These are phyloP conservation scores for Plecotus auritus DNA, from an alignment of 2,113 vertebrate genomes.

Conservation along the genomic window DNA sequence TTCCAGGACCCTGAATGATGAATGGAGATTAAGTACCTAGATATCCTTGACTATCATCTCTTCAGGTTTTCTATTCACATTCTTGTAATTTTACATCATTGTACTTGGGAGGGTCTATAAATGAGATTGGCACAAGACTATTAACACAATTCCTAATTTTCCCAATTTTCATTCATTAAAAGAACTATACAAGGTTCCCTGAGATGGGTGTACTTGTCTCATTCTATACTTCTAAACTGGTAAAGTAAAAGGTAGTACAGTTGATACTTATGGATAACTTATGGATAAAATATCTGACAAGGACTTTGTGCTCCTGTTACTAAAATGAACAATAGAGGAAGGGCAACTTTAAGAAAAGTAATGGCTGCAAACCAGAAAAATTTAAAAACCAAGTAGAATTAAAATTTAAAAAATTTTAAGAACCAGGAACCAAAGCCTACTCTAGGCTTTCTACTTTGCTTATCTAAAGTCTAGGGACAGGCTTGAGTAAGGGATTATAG, in stretches of 20 bases:
- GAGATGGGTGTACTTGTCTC: background rate
- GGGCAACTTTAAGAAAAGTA: background rate
- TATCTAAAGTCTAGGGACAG: background rate
- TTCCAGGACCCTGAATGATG: background rate
- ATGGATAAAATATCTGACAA: slow-evolving; percentile 16
- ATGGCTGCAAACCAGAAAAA: slow-evolving; percentile 6
- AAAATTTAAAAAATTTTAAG: background rate
- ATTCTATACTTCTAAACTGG: slow-evolving; percentile 1
- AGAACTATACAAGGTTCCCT: background rate
- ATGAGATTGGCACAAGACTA: background rate
- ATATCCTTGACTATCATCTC: background rate
- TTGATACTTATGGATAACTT: slow-evolving; percentile 1
- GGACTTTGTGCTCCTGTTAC: background rate
- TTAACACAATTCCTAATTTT: background rate
- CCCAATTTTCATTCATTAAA: background rate
- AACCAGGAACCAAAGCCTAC: background rate
- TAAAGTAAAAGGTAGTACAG: background rate
- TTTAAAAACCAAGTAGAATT: slow-evolving; percentile 12
- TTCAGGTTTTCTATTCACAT: background rate
- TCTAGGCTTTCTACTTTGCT: background rate
- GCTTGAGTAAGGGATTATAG: background rate
- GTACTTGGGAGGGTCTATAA: slow-evolving; percentile 2
- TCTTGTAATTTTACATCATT: background rate
- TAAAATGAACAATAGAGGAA: background rate
- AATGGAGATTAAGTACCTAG: background rate